Evolutionary conservation across 92 coral and sea anemone species (phyloP).

Genomic region (Scolanthus callimorphus): DNA sequence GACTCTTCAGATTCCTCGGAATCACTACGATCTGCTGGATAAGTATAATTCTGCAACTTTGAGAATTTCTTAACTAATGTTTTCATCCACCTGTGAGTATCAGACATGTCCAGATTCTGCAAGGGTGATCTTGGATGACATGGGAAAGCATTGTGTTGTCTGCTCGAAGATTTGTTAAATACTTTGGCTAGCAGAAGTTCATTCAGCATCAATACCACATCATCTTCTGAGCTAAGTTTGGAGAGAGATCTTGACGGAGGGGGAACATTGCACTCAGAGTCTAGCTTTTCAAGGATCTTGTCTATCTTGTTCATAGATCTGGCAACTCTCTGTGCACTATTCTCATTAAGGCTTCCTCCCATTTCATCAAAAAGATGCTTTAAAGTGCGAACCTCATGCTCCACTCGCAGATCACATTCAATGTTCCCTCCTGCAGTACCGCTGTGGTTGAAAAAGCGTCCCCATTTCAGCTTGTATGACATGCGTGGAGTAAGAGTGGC

Average conservation of each 20-base stretch:
- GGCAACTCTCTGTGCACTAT: slow-evolving; percentile 29
- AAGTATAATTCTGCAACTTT: background rate
- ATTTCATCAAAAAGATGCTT: slow-evolving; percentile 19
- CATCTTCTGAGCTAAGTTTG: slow-evolving; percentile 23
- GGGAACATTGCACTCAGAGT: slow-evolving; percentile 15
- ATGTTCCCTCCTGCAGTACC: slow-evolving; percentile 31
- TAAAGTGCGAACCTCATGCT: slow-evolving; percentile 25
- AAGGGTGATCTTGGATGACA: slow-evolving; percentile 35
- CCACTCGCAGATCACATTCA: slow-evolving; percentile 38
- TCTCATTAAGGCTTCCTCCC: slow-evolving; percentile 22
- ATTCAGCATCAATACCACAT: slow-evolving; percentile 18
- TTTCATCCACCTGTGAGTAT: slow-evolving; percentile 43
- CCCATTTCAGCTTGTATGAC: slow-evolving; percentile 35
- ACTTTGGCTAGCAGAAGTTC: slow-evolving; percentile 27
- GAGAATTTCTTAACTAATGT: slow-evolving; percentile 28
- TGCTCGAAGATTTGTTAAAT: slow-evolving; percentile 19
- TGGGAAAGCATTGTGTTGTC: slow-evolving; percentile 42
- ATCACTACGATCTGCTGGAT: background rate
- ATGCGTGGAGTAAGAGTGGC: slow-evolving; percentile 29
- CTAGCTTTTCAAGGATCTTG: slow-evolving; percentile 12
- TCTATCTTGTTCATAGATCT: slow-evolving; percentile 25
- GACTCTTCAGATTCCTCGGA: slow-evolving; percentile 1
- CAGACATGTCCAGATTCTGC: slow-evolving; percentile 14
- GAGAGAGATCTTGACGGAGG: slow-evolving; percentile 17
- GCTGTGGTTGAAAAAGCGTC: slow-evolving; percentile 16